A percentile compares a stretch with the other conserved stretches of the same genome.
These are phyloP conservation scores for Decapterus maruadsi DNA, from an alignment of 2,797 vertebrate species.

Conservation along the genomic window DNA sequence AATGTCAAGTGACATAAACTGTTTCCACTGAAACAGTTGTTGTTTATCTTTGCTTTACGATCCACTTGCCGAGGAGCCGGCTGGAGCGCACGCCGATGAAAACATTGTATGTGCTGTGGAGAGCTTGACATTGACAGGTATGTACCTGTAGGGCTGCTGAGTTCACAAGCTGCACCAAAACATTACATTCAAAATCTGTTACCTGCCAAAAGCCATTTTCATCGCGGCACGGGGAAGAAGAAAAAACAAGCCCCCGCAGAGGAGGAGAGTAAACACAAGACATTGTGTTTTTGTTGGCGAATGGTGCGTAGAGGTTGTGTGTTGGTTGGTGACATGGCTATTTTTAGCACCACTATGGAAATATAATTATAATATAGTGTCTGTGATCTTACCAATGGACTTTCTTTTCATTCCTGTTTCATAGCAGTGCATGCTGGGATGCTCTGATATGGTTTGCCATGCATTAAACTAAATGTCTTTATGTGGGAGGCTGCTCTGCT, in stretches of 20 bases:
- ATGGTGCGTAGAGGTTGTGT: conserved; percentile 18
- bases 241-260: conserved; percentile 14
- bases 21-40: conserved; percentile 34
- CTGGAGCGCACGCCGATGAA: conserved; percentile 25
- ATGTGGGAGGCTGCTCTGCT: background rate
- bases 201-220: conserved; percentile 66
- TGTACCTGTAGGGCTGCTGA: conserved; percentile 50
- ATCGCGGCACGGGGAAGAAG: conserved; percentile 19
- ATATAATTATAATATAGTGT: conserved; percentile 9
- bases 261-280: conserved; percentile 21
- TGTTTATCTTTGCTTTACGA: conserved; percentile 49
- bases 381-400: background rate
- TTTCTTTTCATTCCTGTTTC: background rate
- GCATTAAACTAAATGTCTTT: background rate
- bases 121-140: conserved; percentile 59
- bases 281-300: conserved; percentile 25
- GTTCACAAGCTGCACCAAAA: conserved; percentile 54
- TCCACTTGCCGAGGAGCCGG: conserved; percentile 32
- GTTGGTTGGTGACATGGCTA: conserved; percentile 18
- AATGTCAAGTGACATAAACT: conserved; percentile 47
- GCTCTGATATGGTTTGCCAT: background rate
- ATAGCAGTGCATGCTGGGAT: background rate
- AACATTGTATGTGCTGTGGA: conserved; percentile 26
- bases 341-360: conserved; percentile 29
- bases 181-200: conserved; percentile 62